phyloP scores from a whole-genome alignment of 2,797 vertebrate species.

The Spizella passerina region DNA sequence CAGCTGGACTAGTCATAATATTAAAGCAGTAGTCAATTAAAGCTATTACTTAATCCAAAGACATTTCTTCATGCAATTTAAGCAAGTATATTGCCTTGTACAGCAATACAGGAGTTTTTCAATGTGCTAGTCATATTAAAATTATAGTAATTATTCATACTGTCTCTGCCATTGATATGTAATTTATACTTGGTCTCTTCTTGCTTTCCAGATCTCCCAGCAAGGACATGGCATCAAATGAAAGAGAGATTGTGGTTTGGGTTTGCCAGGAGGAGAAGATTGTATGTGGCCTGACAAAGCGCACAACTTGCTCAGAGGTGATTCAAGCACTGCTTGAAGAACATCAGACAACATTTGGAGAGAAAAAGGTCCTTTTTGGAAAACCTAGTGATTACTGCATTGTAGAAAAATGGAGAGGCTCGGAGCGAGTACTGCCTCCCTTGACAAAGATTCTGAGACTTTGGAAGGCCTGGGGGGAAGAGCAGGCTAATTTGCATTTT shows the following conservation, averaged over 20 bases:
- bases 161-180: neutral
- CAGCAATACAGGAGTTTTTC: neutral
- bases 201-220: slow-evolving; percentile 69
- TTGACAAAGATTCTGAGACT: slow-evolving; percentile 91
- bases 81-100: neutral
- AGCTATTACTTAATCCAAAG: neutral
- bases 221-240: slow-evolving; percentile 83
- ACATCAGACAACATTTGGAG: slow-evolving; percentile 82
- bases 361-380: slow-evolving; percentile 85
- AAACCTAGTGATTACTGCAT: slow-evolving; percentile 91
- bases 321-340: slow-evolving; percentile 92
- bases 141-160: neutral
- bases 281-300: slow-evolving; percentile 92
- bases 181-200: neutral
- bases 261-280: slow-evolving; percentile 96
- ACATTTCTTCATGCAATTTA: neutral
- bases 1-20: neutral
- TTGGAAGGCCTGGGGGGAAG: slow-evolving; percentile 94
- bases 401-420: slow-evolving; percentile 92
- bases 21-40: neutral
- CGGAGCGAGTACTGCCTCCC: slow-evolving; percentile 89
- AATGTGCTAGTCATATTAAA: neutral
- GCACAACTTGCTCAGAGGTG: slow-evolving; percentile 90
- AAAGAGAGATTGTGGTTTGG: slow-evolving; percentile 91
- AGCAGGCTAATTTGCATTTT: slow-evolving; percentile 88